Evolutionary conservation across 2,113 vertebrate species (phyloP).

Genomic region (Atlantisia rogersi): DNA sequence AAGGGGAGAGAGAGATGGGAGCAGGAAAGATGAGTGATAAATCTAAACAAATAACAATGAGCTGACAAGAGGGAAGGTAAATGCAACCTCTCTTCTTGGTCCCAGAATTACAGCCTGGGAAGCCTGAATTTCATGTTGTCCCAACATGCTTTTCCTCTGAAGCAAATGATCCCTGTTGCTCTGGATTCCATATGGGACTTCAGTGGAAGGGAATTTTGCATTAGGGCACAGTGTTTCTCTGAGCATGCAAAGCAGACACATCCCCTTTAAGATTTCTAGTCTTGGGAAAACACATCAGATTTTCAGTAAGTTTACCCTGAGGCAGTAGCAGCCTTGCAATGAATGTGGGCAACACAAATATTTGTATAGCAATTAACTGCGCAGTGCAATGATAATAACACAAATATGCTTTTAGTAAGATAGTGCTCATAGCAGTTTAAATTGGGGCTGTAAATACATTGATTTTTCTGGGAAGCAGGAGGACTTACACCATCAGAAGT

Average conservation of each 20-base stretch:
- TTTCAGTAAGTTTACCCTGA: background rate
- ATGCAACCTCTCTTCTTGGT: background rate
- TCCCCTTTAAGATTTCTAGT: background rate
- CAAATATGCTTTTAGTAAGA: slow-evolving; percentile 7
- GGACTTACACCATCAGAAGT: background rate
- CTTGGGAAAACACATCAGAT: background rate
- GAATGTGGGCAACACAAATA: slow-evolving; percentile 7
- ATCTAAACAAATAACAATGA: slow-evolving; percentile 3
- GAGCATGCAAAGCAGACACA: background rate
- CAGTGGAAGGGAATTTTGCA: background rate
- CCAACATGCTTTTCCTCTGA: background rate
- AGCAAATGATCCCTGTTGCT: background rate
- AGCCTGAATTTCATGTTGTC: background rate
- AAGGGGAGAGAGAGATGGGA: background rate
- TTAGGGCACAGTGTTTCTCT: background rate
- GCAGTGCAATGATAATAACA: background rate
- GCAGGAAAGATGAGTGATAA: background rate
- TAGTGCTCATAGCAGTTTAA: background rate
- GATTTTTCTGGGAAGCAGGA: background rate
- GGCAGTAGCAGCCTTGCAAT: slow-evolving; percentile 2
- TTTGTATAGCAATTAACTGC: slow-evolving; percentile 33
- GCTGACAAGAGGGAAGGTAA: background rate
- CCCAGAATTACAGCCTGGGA: background rate
- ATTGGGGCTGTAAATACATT: background rate
- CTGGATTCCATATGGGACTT: background rate